Conservation (phyloP, 2,113 vertebrate species). For the Xenopus tropicalis region DNA sequence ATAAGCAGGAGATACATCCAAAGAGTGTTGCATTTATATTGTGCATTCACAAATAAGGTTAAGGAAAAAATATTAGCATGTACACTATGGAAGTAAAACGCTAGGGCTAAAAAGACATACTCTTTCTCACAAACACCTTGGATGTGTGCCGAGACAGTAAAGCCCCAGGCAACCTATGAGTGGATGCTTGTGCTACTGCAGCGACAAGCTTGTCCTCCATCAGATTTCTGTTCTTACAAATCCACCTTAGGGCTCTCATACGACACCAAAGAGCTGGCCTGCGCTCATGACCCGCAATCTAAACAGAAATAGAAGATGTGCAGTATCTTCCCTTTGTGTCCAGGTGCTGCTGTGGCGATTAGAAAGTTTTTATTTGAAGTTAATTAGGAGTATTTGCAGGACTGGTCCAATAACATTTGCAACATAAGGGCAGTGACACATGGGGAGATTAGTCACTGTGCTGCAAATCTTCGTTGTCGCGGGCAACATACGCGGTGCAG, state of each 20-base stretch:
- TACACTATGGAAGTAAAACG: too few relatives aligned
- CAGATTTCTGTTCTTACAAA: conserved; percentile 17
- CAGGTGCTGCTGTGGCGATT: conserved; percentile 28
- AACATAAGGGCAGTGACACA: too few relatives aligned
- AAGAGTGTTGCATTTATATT: too few relatives aligned
- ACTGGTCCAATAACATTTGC: conserved; percentile 36
- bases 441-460: too few relatives aligned
- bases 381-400: conserved; percentile 34
- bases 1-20: too few relatives aligned
- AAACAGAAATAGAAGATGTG: too few relatives aligned
- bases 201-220: not conserved
- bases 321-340: conserved; percentile 34
- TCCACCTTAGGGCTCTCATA: conserved; percentile 34
- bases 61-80: too few relatives aligned
- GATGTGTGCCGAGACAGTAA: not conserved
- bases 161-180: not conserved
- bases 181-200: not conserved
- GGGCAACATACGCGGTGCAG: too few relatives aligned
- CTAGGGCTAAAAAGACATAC: not conserved
- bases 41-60: too few relatives aligned
- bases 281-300: conserved; percentile 8
- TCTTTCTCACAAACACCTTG: not conserved
- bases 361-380: conserved; percentile 47
- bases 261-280: conserved; percentile 41
- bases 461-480: too few relatives aligned